Conservation (phyloP, 2,113 vertebrate species). For the Trichomycterus rosablanca region DNA sequence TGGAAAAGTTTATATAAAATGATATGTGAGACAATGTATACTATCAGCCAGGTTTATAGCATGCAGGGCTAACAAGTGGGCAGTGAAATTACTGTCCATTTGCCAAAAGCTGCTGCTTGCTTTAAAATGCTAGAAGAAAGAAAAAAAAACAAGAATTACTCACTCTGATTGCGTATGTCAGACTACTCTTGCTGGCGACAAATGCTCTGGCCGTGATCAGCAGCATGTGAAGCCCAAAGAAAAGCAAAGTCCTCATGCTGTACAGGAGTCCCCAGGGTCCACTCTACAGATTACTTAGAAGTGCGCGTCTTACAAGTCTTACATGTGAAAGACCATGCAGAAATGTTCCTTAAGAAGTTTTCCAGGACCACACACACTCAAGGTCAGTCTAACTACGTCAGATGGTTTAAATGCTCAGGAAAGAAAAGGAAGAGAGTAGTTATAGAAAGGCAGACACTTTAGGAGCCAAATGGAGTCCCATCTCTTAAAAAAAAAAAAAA, state of each 20-base stretch:
- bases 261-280: conserved; percentile 49
- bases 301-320: conserved; percentile 10
- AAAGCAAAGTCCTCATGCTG: conserved; percentile 69
- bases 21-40: too few relatives aligned
- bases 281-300: conserved; percentile 12
- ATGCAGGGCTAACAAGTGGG: too few relatives aligned
- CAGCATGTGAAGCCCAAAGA: conserved; percentile 67
- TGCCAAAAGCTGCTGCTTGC: too few relatives aligned
- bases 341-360: conserved; percentile 13
- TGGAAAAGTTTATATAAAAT: too few relatives aligned
- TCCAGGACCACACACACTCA: conserved; percentile 26
- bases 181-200: conserved; percentile 64
- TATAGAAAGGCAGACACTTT: conserved; percentile 14
- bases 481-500: conserved; percentile 14
- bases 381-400: conserved; percentile 20
- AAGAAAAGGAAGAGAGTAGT: conserved; percentile 20
- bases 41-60: too few relatives aligned
- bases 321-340: conserved; percentile 10
- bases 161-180: conserved; percentile 29
- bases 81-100: background rate
- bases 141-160: conserved; percentile 22
- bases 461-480: conserved; percentile 32
- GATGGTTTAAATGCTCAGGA: background rate
- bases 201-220: conserved; percentile 69
- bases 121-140: background rate